phyloP scores from a whole-genome alignment of 2,888 invertebrate species.

The Lagria hirta region DNA sequence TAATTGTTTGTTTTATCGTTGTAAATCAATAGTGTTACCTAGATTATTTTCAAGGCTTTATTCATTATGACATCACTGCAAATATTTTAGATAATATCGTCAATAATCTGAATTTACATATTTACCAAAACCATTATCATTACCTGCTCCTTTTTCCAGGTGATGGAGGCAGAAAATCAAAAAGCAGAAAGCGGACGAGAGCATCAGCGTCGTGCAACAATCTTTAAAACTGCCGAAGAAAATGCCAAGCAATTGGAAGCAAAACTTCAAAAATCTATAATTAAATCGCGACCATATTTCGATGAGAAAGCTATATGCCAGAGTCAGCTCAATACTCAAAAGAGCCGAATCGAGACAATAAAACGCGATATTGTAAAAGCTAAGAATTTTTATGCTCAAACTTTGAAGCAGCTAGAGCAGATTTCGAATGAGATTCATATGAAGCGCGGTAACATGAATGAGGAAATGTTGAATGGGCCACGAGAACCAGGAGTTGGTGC shows the following conservation, averaged over 20 bases:
- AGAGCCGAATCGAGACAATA: slow-evolving; percentile 77
- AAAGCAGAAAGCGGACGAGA: slow-evolving; percentile 87
- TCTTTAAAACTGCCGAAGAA: slow-evolving; percentile 79
- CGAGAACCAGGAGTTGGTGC: slow-evolving; percentile 68
- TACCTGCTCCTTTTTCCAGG: slow-evolving; percentile 63
- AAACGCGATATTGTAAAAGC: slow-evolving; percentile 77
- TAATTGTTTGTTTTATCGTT: no score
- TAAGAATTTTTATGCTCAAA: slow-evolving; percentile 79
- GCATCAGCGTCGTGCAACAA: slow-evolving; percentile 78
- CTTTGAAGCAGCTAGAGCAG: slow-evolving; percentile 80
- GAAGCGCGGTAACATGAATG: slow-evolving; percentile 54
- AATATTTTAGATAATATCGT: no score
- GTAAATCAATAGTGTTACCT: no score
- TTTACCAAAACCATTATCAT: no score
- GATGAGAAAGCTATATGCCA: slow-evolving; percentile 87
- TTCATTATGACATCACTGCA: no score
- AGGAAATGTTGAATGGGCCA: slow-evolving; percentile 58
- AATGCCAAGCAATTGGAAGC: slow-evolving; percentile 81
- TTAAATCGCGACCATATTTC: slow-evolving; percentile 87
- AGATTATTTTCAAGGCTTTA: no score
- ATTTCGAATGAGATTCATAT: slow-evolving; percentile 91
- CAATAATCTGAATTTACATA: no score
- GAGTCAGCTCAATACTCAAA: slow-evolving; percentile 82
- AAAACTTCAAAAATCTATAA: slow-evolving; percentile 76
- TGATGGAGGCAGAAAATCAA: slow-evolving; percentile 90